A percentile compares a stretch with the other conserved stretches of the same genome.
Conservation (phyloP, 2,113 vertebrate genomes). For the Lagopus muta region DNA sequence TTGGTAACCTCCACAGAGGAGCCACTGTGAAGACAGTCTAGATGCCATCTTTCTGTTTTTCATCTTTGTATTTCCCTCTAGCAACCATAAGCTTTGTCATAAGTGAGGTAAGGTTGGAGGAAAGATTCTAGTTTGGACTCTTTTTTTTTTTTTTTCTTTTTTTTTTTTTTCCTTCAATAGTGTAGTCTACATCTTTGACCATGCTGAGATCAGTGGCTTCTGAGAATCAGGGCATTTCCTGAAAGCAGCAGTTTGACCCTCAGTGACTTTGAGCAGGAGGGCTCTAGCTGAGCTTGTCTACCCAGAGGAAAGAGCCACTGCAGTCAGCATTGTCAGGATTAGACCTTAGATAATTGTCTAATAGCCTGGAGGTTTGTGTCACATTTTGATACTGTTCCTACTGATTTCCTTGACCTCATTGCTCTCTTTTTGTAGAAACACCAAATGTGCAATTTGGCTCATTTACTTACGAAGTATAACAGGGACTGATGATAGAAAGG, state of each 20-base stretch:
- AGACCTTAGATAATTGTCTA: not conserved
- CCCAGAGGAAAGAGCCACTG: not conserved
- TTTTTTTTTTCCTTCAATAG: not conserved
- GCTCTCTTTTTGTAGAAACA: not conserved
- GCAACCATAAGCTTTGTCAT: not conserved
- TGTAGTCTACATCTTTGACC: not conserved
- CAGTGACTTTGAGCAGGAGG: not conserved
- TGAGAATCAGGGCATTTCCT: not conserved
- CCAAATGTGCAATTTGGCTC: not conserved
- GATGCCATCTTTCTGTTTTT: not conserved
- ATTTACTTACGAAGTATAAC: not conserved
- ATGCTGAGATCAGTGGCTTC: not conserved
- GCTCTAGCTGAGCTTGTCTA: not conserved
- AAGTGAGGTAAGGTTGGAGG: not conserved
- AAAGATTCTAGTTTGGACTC: not conserved
- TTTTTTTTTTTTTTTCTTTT: not conserved
- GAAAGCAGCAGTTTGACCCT: not conserved
- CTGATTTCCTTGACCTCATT: slow-evolving; percentile 15
- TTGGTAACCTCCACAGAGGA: not conserved
- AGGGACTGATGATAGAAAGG: not conserved
- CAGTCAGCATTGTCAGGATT: not conserved
- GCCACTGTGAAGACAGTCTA: not conserved
- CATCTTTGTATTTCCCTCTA: not conserved
- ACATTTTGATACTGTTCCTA: not conserved
- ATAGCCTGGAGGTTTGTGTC: not conserved